phyloP scores from a whole-genome alignment of 2,797 vertebrate genomes.

The Danio aesculapii region DNA sequence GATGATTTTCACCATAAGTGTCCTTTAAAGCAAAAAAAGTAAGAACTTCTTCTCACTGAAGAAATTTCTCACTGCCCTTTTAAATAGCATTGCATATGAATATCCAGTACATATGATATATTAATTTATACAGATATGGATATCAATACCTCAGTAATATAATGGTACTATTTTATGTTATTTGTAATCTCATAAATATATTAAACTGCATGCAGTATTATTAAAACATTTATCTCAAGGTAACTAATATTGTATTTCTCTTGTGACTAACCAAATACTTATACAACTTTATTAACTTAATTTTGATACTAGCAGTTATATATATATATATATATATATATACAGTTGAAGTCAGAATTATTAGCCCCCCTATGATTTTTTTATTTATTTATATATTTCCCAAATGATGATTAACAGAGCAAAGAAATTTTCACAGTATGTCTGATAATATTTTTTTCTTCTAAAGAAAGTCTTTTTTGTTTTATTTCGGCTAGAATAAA shows the following conservation, averaged over 20 bases:
- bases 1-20: no score
- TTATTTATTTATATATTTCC: no score
- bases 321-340: not conserved
- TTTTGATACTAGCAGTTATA: not conserved
- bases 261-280: not conserved
- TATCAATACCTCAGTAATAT: not conserved
- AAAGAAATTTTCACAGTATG: no score
- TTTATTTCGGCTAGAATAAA: no score
- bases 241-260: not conserved
- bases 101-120: not conserved
- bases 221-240: not conserved
- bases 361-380: no score
- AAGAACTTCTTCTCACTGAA: not conserved
- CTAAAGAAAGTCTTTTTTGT: no score
- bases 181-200: not conserved
- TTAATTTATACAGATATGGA: not conserved
- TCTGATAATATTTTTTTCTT: no score
- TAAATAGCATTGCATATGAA: not conserved
- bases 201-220: no score
- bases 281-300: not conserved
- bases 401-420: no score
- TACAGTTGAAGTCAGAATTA: no score
- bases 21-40: not conserved
- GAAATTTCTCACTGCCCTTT: not conserved
- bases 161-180: no score